phyloP scores from a whole-genome alignment of 2,113 vertebrate genomes.

The Numenius arquata region DNA sequence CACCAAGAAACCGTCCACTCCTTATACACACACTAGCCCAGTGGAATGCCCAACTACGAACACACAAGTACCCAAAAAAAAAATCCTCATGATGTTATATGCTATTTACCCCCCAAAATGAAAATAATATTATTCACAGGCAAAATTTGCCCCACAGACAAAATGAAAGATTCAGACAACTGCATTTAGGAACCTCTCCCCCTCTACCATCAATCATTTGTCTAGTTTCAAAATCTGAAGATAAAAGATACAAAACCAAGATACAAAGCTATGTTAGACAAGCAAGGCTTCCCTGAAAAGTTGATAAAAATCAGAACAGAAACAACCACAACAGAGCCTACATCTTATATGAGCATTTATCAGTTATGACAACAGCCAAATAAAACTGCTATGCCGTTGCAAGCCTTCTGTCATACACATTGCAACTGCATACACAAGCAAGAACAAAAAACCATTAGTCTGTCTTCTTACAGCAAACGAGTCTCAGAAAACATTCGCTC shows the following conservation, averaged over 20 bases:
- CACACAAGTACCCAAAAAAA: not conserved
- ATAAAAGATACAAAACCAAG: no score
- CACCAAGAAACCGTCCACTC: not conserved
- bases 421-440: not conserved
- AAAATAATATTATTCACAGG: not conserved
- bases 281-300: constrained; percentile 44
- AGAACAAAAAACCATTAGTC: not conserved
- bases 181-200: not conserved
- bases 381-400: not conserved
- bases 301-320: constrained; percentile 16
- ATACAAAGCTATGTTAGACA: not conserved
- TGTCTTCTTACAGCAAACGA: not conserved
- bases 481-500: not conserved
- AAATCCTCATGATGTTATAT: not conserved
- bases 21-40: not conserved
- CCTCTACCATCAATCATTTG: not conserved
- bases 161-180: not conserved
- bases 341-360: constrained; percentile 17
- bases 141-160: not conserved
- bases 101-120: not conserved
- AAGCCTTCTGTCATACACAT: not conserved
- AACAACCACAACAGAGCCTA: constrained; percentile 42
- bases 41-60: not conserved
- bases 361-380: constrained; percentile 26
- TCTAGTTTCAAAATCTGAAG: constrained; percentile 1